Evolutionary conservation across 2,113 vertebrate species (phyloP).

Genomic region (Corydoras maculifer): DNA sequence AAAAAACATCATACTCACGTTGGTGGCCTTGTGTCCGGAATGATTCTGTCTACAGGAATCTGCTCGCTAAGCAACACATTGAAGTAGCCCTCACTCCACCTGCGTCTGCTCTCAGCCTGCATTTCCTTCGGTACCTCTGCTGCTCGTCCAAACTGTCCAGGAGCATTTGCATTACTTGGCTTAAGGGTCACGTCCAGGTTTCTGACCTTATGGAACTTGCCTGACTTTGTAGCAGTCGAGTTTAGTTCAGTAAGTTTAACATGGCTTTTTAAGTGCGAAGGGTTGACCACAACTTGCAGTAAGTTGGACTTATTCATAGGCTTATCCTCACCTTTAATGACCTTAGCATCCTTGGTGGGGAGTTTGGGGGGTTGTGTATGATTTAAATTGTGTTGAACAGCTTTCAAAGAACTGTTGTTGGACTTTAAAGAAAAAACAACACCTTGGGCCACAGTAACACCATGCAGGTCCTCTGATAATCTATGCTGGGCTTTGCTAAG

Average conservation of each 20-base stretch:
- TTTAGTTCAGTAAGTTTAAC: conserved; percentile 6
- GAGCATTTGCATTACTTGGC: conserved; percentile 72
- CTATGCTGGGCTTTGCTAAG: neutral
- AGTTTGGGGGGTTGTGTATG: neutral
- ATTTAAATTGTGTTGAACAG: neutral
- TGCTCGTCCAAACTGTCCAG: conserved; percentile 83
- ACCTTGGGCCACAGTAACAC: neutral
- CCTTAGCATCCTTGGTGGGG: neutral
- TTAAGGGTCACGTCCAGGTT: conserved; percentile 68
- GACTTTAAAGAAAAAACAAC: neutral
- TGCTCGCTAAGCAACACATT: conserved; percentile 91
- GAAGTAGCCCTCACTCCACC: conserved; percentile 92
- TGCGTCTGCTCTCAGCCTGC: conserved; percentile 67
- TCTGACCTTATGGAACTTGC: conserved; percentile 70
- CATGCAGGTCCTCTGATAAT: neutral
- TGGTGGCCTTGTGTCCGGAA: conserved; percentile 83
- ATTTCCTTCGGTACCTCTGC: conserved; percentile 64
- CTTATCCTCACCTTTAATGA: too few species aligned
- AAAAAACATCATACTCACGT: conserved; percentile 67
- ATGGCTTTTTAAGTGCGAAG: too few species aligned
- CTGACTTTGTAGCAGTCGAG: conserved; percentile 17
- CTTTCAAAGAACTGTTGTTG: neutral
- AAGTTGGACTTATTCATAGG: conserved; percentile 7
- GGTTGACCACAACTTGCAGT: neutral
- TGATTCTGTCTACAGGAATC: conserved; percentile 86